Conservation (phyloP, 2,888 invertebrate species). For the Drosophila meridionalis region DNA sequence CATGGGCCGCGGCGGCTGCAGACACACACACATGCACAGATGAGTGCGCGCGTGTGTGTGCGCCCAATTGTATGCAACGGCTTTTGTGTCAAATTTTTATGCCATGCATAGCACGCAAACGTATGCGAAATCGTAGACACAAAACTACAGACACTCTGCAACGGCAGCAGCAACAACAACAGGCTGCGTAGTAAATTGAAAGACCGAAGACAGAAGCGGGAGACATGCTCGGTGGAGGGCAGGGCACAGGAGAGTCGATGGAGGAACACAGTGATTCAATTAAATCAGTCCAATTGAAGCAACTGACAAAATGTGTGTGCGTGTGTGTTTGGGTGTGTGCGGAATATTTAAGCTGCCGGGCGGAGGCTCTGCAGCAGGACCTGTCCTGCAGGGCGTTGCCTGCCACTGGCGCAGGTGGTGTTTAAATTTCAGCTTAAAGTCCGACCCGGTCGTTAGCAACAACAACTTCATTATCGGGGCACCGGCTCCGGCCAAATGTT, state of each 20-base stretch:
- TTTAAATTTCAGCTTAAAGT: conserved; percentile 74
- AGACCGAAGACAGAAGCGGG: conserved; percentile 65
- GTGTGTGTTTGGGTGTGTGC: conserved; percentile 62
- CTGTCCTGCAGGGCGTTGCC: conserved; percentile 33
- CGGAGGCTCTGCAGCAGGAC: conserved; percentile 23
- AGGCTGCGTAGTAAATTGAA: conserved; percentile 69
- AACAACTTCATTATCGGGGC: conserved; percentile 66
- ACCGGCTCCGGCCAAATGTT: conserved; percentile 62
- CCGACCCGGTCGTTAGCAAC: conserved; percentile 30
- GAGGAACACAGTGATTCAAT: conserved; percentile 83
- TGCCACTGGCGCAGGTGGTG: conserved; percentile 29
- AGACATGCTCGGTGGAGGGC: conserved; percentile 27
- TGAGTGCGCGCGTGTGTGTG: conserved; percentile 23
- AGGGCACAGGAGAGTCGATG: conserved; percentile 23
- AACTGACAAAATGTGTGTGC: conserved; percentile 71
- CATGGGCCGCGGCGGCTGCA: conserved; percentile 24
- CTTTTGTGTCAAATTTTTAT: conserved; percentile 79
- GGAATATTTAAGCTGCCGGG: conserved; percentile 73
- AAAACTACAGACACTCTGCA: conserved; percentile 65
- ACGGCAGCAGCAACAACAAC: conserved; percentile 22
- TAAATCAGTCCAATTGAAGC: conserved; percentile 84
- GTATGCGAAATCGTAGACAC: conserved; percentile 70
- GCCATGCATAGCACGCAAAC: conserved; percentile 77
- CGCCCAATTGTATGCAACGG: conserved; percentile 72
- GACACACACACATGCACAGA: conserved; percentile 1